Base-by-base conservation (phyloP, 2,113 vertebrate species). In the Herpailurus yagouaroundi region DNA sequence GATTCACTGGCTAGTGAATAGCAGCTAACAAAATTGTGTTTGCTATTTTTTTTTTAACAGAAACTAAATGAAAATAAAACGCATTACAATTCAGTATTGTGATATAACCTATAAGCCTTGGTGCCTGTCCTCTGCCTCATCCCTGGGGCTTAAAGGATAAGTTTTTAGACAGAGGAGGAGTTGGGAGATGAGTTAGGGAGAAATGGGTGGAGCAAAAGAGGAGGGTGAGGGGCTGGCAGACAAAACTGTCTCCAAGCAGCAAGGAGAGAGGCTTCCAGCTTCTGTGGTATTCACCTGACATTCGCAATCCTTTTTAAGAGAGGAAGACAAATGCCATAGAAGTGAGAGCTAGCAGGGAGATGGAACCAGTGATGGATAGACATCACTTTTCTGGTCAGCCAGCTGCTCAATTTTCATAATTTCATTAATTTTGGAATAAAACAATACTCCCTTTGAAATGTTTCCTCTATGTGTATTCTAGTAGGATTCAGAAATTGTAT, bases 11-110 rank as follows among this genome's bases (percentile, higher is more conserved):
- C 23, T 36, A n/a, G 63, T 45, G 9, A 96, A 90, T 13, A 31
- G 21, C 69, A 94, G 15, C 13, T 50, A 92, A 36, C 15, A 73
- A 85, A 15, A 60, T 48, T 48, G 29, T 71, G 13, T 82, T 71
- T 71, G 31, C 45, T 14, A 16, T 77, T 27, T 57, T 33, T 48
- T 77, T 69, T 48, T 50, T 14, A 31, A 69, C 3, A 88, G 55
- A 55, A 79, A 68, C 23, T n/a, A 83, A 68, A 76, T 95, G 63
- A 73, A 96, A 90, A 87, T 87, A n/a, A 95, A 96, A 77, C 25
- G 52, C 33, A 74, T 27, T 48, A 81, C n/a, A 33, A 74, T 38
- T 83, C 16, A 77, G 23, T 57, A 36, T 29, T 79, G 11, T 86
- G 77, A 79, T 48, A 55, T 19, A 55, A 45, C 21, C 57, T 27